Evolutionary conservation across 2,113 vertebrate genomes (phyloP), one percentile per base, ranked within the genome.

Genomic region (Grammomys surdaster): DNA sequence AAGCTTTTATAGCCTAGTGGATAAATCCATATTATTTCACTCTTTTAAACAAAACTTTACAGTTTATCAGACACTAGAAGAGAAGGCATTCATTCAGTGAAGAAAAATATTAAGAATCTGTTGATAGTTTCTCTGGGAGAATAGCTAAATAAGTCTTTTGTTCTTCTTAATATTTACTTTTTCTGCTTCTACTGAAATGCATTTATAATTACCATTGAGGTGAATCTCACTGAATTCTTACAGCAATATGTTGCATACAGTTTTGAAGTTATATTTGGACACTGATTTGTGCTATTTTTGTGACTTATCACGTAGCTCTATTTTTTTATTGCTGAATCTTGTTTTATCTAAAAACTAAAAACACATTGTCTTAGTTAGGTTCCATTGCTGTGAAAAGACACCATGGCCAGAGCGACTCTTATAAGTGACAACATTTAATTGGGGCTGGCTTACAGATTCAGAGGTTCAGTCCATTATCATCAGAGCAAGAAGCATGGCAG

Each of bases 271-370:
- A 67, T 63, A 8, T 81, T 92, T 90, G 58, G 12, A 0, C 5
- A 86, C 58, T 85, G 70, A 48, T 51, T 75, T 56, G 14, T 86
- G 8, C 5, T 75, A 36, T 54, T 26, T 69, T 65, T 91, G 1
- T 60, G 31, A 80, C 28, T 82, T 3, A 48, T 48, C 11, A 76
- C 73, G 31, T 63, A 86, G 72, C 82, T 76, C 24, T 51, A 3
- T 89, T 89, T 69, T 10, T 69, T 10, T 80, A 88, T 63, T 94
- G 51, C n/a, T 36, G 1, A 67, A 80, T 46, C 8, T 14, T 78
- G 56, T 70, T 90, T 90, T 60, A 88, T 20, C 20, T 72, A 91
- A 85, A 96, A n/a, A 86, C 1, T 7, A 51, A 36, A 96, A 85
- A 65, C 31, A 88, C 51, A 70, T 67, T 67, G 28, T 31, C 65